Evolutionary conservation across 2,888 invertebrate genomes (phyloP).

Genomic region (Ormyrus rosae): DNA sequence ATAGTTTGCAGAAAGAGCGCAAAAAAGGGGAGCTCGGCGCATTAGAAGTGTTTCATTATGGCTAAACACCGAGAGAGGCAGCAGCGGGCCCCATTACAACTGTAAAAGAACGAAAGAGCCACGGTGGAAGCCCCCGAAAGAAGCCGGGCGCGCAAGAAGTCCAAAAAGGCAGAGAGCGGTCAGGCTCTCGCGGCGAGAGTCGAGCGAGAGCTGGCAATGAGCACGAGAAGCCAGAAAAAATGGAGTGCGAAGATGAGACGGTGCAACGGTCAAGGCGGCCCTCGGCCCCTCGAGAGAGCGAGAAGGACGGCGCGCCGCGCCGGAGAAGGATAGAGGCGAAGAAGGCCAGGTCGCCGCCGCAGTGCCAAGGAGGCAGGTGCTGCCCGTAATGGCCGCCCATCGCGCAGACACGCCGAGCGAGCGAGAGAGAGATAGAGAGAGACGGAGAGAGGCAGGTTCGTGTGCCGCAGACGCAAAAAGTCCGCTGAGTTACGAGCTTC

Average conservation of each 20-base stretch:
- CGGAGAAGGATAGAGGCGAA: slow-evolving; percentile 5
- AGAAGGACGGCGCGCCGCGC: slow-evolving; percentile 7
- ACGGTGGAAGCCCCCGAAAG: slow-evolving; percentile 28
- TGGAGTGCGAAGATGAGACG: slow-evolving; percentile 57
- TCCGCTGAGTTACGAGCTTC: slow-evolving; percentile 64
- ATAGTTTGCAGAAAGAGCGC: neutral
- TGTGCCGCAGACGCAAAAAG: slow-evolving; percentile 62
- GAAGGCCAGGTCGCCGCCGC: slow-evolving; percentile 60
- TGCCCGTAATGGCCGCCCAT: slow-evolving; percentile 71
- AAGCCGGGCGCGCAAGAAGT: slow-evolving; percentile 8
- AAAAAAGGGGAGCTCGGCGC: slow-evolving; percentile 1
- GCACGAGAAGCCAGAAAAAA: slow-evolving; percentile 35
- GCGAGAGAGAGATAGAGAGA: slow-evolving; percentile 35
- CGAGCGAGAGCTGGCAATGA: slow-evolving; percentile 11
- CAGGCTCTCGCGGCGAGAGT: too few relatives aligned
- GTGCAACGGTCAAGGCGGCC: slow-evolving; percentile 42
- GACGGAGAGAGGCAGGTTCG: slow-evolving; percentile 59
- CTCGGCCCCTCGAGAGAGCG: neutral
- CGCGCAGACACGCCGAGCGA: slow-evolving; percentile 58
- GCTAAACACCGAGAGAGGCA: slow-evolving; percentile 36
- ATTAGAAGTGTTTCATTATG: slow-evolving; percentile 55
- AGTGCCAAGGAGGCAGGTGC: slow-evolving; percentile 71
- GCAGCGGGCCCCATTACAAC: slow-evolving; percentile 35
- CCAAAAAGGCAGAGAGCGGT: neutral
- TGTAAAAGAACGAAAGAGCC: slow-evolving; percentile 21